Conservation (phyloP, 2,113 vertebrate species). For the Oryzias celebensis region DNA sequence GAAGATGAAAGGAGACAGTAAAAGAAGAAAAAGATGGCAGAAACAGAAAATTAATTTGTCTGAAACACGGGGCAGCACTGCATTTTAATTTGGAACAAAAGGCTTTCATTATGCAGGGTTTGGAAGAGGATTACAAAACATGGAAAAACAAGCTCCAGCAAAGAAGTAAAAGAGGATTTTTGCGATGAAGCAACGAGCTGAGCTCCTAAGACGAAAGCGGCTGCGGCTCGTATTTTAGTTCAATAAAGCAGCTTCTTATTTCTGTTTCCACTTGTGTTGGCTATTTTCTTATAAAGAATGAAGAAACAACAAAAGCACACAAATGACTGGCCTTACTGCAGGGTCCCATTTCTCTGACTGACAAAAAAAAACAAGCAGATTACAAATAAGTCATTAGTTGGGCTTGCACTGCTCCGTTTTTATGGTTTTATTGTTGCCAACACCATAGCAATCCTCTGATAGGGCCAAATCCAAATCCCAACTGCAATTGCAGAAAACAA, state of each 20-base stretch:
- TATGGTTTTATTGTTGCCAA: no score
- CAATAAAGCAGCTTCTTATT: slow-evolving; percentile 3
- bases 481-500: no score
- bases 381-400: no score
- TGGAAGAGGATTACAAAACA: slow-evolving; percentile 57
- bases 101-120: slow-evolving; percentile 38
- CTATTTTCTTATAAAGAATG: not conserved
- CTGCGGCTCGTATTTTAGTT: not conserved
- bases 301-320: no score
- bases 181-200: slow-evolving; percentile 40
- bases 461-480: no score
- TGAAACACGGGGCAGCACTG: slow-evolving; percentile 10
- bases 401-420: no score
- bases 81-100: slow-evolving; percentile 13
- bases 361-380: no score
- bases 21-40: slow-evolving; percentile 19
- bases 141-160: slow-evolving; percentile 39
- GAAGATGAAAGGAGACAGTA: slow-evolving; percentile 5
- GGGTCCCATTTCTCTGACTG: no score
- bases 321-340: no score
- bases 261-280: not conserved
- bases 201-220: slow-evolving; percentile 14
- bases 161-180: slow-evolving; percentile 61
- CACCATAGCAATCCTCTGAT: no score
- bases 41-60: slow-evolving; percentile 9